Evolutionary conservation across 2,797 vertebrate genomes (phyloP).

Genomic region (Crypturellus tataupa): DNA sequence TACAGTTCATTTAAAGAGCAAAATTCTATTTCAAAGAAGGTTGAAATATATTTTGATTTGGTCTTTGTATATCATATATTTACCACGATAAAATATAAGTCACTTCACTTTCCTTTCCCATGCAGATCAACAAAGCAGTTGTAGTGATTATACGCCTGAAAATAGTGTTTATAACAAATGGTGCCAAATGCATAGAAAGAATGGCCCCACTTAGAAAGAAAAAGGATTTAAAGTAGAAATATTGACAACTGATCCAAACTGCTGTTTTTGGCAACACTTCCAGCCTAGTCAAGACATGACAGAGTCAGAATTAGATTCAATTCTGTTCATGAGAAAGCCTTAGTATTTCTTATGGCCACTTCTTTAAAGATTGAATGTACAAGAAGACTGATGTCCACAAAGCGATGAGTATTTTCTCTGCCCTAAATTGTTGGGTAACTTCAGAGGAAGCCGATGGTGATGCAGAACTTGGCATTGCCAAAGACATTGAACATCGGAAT

Average conservation of each 20-base stretch:
- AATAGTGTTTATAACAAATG: background rate
- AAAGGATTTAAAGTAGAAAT: conserved; percentile 38
- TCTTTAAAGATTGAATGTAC: conserved; percentile 1
- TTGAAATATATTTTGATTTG: conserved; percentile 45
- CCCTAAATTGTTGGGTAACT: background rate
- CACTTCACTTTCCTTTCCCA: conserved; percentile 34
- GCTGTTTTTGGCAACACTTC: conserved; percentile 55
- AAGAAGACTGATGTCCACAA: conserved; percentile 4
- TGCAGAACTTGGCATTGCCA: background rate
- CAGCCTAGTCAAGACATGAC: conserved; percentile 13
- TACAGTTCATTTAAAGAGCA: background rate
- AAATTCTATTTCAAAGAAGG: conserved; percentile 31
- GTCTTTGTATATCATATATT: conserved; percentile 30
- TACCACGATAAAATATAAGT: conserved; percentile 63
- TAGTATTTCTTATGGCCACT: background rate
- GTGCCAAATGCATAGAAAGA: conserved; percentile 33
- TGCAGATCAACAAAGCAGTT: background rate
- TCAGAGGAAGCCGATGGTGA: background rate
- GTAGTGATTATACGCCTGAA: background rate
- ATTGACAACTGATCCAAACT: conserved; percentile 42
- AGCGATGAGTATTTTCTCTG: background rate
- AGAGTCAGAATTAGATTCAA: background rate
- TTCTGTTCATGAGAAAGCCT: background rate
- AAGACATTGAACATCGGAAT: conserved; percentile 1
- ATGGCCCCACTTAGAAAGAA: conserved; percentile 50